Base-by-base conservation (phyloP, 2,113 vertebrate species). In the Rhinopomastus cyanomelas region DNA sequence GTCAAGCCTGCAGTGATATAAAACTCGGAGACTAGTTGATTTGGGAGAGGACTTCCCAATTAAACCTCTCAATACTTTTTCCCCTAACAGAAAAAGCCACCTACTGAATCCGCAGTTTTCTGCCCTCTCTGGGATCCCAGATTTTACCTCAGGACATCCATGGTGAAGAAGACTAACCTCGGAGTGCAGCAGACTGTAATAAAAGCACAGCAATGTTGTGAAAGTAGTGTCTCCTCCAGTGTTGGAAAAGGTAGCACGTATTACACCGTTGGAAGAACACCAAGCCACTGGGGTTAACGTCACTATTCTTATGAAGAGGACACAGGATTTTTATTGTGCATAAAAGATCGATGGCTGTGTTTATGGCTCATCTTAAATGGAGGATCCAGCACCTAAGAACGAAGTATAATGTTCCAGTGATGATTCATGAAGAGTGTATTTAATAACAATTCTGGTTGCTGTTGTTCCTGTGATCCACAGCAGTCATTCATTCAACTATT, bases 391-490 rank as follows among this genome's bases (percentile, higher is more conserved):
- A 65, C 52, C 8, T 56, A 48, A 42, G 6, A 59, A 23, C 17
- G 66, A 1, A 0, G 16, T 23, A 17, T 19, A 17, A 26, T 2
- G 0, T 42, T 82, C 77, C 23, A 64, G 12, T 11, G n/a, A n/a
- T 22, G 12, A 72, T 44, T 64, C 34, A 32, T 29, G 12, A 78
- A 46, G 21, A 52, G 4, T 18, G 2, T 39, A 79, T 72, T 82
- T 42, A 76, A 32, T 6, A 18, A 2, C 25, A 55, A 44, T 49
- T 68, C 19, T 30, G 3, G 36, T 61, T 46, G 13, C 10, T 73
- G 36, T 12, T 65, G 7, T 5, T 82, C 27, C n/a, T 65, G 36
- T 53, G 32, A 76, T 57, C 16, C 48, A 30, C 32, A 61, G 55
- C 2, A 7, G 32, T 11, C 5, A 37, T 1, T 19, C 36, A 64